Evolutionary conservation across 1,140 invertebrate genomes (phyloP).

Genomic region (Ceratosolen solmsi): DNA sequence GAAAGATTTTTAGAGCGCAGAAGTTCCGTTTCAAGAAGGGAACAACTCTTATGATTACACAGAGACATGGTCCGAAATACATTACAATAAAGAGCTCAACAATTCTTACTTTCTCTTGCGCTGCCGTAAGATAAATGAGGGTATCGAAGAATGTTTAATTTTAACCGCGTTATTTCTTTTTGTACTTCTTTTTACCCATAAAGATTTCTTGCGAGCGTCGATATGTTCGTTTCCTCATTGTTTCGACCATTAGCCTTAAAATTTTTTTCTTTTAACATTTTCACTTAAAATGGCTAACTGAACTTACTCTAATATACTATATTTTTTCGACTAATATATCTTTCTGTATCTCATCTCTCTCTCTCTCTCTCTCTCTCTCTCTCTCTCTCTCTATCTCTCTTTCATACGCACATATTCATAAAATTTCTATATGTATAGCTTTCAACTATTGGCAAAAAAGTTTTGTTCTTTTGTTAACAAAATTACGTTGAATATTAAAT

Average conservation of each 20-base stretch:
- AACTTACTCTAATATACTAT: conserved; percentile 1
- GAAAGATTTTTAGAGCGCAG: conserved; percentile 14
- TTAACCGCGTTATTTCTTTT: conserved; percentile 37
- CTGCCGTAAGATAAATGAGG: conserved; percentile 33
- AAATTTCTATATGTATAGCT: not conserved
- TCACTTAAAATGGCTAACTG: conserved; percentile 2
- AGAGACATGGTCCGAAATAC: conserved; percentile 31
- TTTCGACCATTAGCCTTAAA: conserved; percentile 35
- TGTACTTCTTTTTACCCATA: conserved; percentile 9
- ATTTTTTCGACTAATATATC: no score
- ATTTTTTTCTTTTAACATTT: conserved; percentile 5
- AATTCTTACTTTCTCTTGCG: conserved; percentile 39
- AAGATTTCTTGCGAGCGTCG: conserved; percentile 18
- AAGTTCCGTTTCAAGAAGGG: conserved; percentile 39
- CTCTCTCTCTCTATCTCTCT: not conserved
- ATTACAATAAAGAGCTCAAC: conserved; percentile 48
- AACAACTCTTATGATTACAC: conserved; percentile 28
- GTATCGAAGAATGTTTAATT: conserved; percentile 47
- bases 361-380: not conserved
- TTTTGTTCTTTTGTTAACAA: not conserved
- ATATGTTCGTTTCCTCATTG: conserved; percentile 39
- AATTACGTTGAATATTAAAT: not conserved
- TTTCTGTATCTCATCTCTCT: not conserved
- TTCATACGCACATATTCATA: not conserved
- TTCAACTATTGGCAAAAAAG: not conserved